Conservation (phyloP, 2,888 invertebrate species). For the Pteria penguin region DNA sequence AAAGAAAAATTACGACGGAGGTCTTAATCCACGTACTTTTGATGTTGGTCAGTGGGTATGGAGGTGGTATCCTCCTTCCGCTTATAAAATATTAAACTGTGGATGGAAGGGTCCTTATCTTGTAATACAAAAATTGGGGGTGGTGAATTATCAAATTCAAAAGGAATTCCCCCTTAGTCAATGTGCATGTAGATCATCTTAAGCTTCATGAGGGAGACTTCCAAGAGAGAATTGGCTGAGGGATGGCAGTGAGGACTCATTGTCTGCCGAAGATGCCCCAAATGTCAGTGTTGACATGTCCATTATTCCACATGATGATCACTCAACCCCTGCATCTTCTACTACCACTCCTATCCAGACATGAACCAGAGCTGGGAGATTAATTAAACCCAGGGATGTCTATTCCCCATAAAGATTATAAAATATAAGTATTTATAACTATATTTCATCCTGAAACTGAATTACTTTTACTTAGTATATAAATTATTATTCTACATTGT, state of each 20-base stretch:
- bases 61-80: slow-evolving; percentile 33
- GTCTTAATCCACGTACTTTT: slow-evolving; percentile 16
- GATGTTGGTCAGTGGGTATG: slow-evolving; percentile 6
- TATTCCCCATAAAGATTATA: neutral
- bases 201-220: neutral
- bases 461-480: neutral
- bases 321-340: neutral
- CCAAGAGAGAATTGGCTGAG: slow-evolving; percentile 7
- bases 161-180: neutral
- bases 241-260: neutral
- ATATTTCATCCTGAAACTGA: neutral
- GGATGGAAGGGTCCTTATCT: slow-evolving; percentile 29
- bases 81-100: slow-evolving; percentile 6
- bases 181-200: slow-evolving; percentile 23
- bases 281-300: neutral
- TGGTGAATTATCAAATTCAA: slow-evolving; percentile 22
- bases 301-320: neutral
- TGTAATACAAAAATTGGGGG: neutral
- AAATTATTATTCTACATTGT: neutral
- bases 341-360: neutral
- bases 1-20: slow-evolving; percentile 17
- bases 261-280: neutral
- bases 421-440: neutral
- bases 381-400: neutral
- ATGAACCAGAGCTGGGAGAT: neutral